Conservation (phyloP, 2,888 invertebrate species). For the Hedya salicella region DNA sequence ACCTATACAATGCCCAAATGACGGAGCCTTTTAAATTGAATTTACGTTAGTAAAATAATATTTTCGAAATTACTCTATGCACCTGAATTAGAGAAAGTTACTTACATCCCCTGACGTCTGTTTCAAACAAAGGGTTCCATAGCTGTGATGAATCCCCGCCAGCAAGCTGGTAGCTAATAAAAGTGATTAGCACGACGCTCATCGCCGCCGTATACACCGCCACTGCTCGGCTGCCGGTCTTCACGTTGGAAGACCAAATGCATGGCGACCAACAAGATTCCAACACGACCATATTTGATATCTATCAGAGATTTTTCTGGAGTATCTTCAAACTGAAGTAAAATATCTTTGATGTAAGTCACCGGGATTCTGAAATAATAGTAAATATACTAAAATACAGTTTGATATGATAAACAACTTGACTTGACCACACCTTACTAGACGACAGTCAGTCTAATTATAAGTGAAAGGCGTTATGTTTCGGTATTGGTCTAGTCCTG, state of each 20-base stretch:
- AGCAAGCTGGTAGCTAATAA: constrained; percentile 89
- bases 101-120: constrained; percentile 91
- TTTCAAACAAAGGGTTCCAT: constrained; percentile 95
- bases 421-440: constrained; percentile 37
- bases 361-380: constrained; percentile 15
- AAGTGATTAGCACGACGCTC: constrained; percentile 89
- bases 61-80: too few species aligned
- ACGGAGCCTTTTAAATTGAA: too few species aligned
- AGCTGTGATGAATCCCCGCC: constrained; percentile 96
- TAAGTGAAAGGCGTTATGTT: constrained; percentile 6
- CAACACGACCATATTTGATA: constrained; percentile 87
- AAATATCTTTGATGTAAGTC: background rate
- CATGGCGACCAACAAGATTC: constrained; percentile 95
- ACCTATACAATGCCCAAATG: too few species aligned
- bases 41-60: too few species aligned
- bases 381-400: background rate
- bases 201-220: constrained; percentile 91
- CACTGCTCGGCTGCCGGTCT: constrained; percentile 90
- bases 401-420: constrained; percentile 30
- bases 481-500: background rate
- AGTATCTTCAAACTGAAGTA: background rate
- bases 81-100: constrained; percentile 50
- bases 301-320: background rate
- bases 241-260: constrained; percentile 92
- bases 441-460: constrained; percentile 14